Conservation (phyloP, 1,140 invertebrate genomes). For the Drosophila lini region DNA sequence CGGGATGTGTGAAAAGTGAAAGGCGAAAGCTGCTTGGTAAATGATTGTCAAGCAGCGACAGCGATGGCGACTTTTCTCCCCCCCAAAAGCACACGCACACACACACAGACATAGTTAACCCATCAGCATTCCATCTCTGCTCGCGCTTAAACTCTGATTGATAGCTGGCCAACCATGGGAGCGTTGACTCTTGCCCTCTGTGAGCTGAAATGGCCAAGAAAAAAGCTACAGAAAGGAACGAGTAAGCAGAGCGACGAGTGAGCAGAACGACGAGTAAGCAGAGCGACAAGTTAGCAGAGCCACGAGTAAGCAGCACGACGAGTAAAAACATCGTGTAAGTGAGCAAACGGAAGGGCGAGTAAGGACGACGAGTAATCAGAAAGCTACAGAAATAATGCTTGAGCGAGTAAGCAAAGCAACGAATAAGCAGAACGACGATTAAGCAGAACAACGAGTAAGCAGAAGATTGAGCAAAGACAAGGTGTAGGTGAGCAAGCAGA, state of each 20-base stretch:
- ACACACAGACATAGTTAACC: background rate
- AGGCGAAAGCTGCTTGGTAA: slow-evolving; percentile 45
- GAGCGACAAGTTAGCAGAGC: background rate
- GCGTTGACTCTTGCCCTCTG: slow-evolving; percentile 35
- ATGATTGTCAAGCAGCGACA: slow-evolving; percentile 22
- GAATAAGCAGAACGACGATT: no score
- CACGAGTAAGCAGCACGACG: no score
- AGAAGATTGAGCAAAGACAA: no score
- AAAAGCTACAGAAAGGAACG: background rate
- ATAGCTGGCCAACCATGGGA: slow-evolving; percentile 4
- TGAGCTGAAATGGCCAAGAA: background rate
- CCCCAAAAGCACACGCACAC: background rate
- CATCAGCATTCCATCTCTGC: background rate
- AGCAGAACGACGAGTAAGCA: background rate
- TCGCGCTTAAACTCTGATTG: slow-evolving; percentile 28
- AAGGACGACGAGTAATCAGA: no score
- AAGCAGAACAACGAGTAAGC: no score
- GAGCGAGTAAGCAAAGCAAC: no score
- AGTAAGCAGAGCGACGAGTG: background rate
- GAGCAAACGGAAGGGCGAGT: background rate
- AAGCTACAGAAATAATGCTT: no score
- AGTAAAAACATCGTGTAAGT: no score
- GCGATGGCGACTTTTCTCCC: background rate
- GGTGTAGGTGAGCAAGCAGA: no score
- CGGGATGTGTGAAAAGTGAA: slow-evolving; percentile 71